Evolutionary conservation across 64 coral and sea anemone species (phyloP).

Genomic region (Exaiptasia diaphana): DNA sequence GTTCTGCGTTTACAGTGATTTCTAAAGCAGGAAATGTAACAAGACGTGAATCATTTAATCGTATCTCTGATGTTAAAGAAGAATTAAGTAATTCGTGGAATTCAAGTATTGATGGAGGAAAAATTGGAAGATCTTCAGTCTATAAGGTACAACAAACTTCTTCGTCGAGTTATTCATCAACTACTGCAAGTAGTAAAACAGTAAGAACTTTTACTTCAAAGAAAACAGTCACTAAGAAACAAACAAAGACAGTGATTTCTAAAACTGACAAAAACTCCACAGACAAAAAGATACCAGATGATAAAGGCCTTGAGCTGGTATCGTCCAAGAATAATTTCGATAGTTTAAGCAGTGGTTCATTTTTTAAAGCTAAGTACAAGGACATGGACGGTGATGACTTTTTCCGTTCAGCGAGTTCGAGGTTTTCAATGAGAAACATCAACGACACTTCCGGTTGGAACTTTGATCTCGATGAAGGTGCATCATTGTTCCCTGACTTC

Average conservation of each 20-base stretch:
- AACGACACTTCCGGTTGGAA: constrained; percentile 1
- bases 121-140: neutral
- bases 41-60: neutral
- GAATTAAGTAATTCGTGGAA: neutral
- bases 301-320: too few species aligned
- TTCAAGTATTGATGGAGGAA: too few species aligned
- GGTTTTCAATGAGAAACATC: neutral
- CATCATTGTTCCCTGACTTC: neutral
- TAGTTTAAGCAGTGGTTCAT: too few species aligned
- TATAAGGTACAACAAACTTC: too few species aligned
- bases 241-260: too few species aligned
- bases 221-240: neutral
- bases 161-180: neutral
- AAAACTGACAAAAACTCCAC: too few species aligned
- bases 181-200: neutral
- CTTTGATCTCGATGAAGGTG: constrained; percentile 4
- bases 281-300: too few species aligned
- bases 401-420: neutral
- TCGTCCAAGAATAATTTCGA: too few species aligned
- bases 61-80: neutral
- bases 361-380: neutral
- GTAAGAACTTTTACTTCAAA: neutral
- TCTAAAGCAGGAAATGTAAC: too few species aligned
- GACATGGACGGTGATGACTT: constrained; percentile 7
- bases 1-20: too few species aligned